Evolutionary conservation across 2,113 vertebrate genomes (phyloP), one percentile per base, ranked within the genome.

Genomic region (Chaetodon trifascialis): DNA sequence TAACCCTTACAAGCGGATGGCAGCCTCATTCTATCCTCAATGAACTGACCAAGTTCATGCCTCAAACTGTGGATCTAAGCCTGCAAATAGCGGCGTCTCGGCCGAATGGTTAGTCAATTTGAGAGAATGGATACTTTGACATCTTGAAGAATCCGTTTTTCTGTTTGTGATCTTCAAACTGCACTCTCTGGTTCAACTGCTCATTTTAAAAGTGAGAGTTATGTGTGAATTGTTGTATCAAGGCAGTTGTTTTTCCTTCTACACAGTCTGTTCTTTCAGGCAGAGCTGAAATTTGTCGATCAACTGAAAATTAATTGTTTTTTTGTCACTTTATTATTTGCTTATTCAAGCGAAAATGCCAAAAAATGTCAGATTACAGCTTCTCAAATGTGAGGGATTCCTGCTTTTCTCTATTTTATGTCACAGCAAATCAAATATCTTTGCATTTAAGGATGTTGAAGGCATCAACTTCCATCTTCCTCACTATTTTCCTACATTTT

Each of bases 131-230:
- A 60, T 71, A 56, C 25, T 80, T 62, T 17, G 63, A 55, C 34
- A 71, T 34, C 34, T 34, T 30, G 2, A 62, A 52, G 34, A 59
- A 51, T 63, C 17, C 23, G 34, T 51, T 54, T 64, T 42, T 68
- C 30, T 30, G 30, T 69, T 80, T 55, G 23, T 56, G 49, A 59
- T 69, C 44, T 63, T 82, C 42, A 52, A 69, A 34, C 63, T 38
- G 19, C 40, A 44, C 10, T 46, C 40, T 25, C 34, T 6, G 30
- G 63, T 38, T 82, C 19, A 74, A 60, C 36, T 59, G 42, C 60
- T 79, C 64, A 79, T 74, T 52, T 68, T 3, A 73, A 69, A 60
- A 56, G 72, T 64, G 46, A 12, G 34, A 52, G 56, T 54, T 70
- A 17, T 16, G 30, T 79, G 17, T 7, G 17, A 16, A 73, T 30